These are phyloP conservation scores for Diabrotica virgifera DNA, from an alignment of 1,140 invertebrate species.

Conservation along the genomic window DNA sequence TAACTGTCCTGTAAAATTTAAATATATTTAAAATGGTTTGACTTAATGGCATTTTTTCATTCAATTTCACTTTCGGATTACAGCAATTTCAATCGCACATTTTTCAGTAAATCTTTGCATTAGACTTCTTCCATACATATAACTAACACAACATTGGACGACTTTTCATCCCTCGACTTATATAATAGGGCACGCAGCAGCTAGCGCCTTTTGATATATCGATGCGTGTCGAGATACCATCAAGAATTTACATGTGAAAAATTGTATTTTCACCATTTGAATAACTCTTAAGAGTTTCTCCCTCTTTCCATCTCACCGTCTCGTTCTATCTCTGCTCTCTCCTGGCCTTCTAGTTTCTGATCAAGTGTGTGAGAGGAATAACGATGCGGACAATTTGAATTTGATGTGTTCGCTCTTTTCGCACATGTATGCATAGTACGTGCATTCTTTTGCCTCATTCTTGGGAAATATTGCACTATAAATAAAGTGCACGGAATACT, in stretches of 20 bases:
- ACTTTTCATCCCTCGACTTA: constrained; percentile 10
- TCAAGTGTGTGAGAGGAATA: neutral
- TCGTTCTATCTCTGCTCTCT: neutral
- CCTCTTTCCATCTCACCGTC: neutral
- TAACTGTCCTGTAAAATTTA: no score
- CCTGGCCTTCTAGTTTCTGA: constrained; percentile 1
- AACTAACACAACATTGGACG: constrained; percentile 7
- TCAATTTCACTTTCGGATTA: neutral
- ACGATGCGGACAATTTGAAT: neutral
- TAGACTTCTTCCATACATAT: neutral
- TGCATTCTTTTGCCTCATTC: neutral
- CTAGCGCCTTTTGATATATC: constrained; percentile 15
- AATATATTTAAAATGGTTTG: neutral
- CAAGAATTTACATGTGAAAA: constrained; percentile 23
- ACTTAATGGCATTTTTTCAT: neutral
- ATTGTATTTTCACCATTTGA: constrained; percentile 22
- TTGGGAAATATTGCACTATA: neutral
- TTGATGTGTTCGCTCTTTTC: constrained; percentile 1
- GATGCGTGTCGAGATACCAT: constrained; percentile 21
- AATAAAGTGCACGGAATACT: neutral
- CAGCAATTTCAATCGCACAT: constrained; percentile 4
- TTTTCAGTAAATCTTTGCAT: constrained; percentile 12
- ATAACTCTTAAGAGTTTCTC: constrained; percentile 20
- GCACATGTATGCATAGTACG: neutral
- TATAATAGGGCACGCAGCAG: constrained; percentile 14